phyloP scores from a whole-genome alignment of 1,140 invertebrate genomes.

The Drosophila bocqueti region DNA sequence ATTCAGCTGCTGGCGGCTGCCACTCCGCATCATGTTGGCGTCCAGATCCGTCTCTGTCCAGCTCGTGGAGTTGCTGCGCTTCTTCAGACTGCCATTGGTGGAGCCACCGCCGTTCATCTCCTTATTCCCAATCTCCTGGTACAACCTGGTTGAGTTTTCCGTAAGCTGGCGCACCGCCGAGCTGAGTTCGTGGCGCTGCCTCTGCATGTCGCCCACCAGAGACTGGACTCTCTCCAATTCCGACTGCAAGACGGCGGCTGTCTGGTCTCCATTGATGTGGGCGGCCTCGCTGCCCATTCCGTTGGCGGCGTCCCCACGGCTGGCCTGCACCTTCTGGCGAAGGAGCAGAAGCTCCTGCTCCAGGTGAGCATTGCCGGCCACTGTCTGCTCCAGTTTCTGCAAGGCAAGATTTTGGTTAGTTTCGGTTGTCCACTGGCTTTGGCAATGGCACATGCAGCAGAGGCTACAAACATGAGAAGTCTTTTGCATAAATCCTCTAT shows the following conservation, averaged over 20 bases:
- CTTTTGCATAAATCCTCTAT: conserved; percentile 64
- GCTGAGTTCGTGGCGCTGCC: conserved; percentile 93
- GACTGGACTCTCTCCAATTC: conserved; percentile 93
- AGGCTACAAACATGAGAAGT: conserved; percentile 64
- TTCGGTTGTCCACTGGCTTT: conserved; percentile 7
- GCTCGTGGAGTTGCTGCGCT: conserved; percentile 85
- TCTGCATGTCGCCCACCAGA: conserved; percentile 92
- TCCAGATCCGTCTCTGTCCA: conserved; percentile 97
- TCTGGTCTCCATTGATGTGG: conserved; percentile 84
- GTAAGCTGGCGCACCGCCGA: conserved; percentile 92
- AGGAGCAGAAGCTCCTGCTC: conserved; percentile 95
- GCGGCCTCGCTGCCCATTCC: conserved; percentile 55
- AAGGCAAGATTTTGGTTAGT: conserved; percentile 47
- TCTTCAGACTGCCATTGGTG: conserved; percentile 83
- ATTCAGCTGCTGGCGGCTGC: conserved; percentile 67
- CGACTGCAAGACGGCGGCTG: conserved; percentile 90
- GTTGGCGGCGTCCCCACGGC: conserved; percentile 77
- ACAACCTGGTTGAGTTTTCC: conserved; percentile 88
- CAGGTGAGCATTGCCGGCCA: conserved; percentile 93
- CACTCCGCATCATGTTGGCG: conserved; percentile 86
- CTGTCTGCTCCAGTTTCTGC: conserved; percentile 95
- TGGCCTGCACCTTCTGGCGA: conserved; percentile 92
- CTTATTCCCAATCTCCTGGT: conserved; percentile 83
- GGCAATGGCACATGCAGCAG: conserved; percentile 61
- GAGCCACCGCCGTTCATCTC: conserved; percentile 58